These are phyloP conservation scores for Sesamia nonagrioides DNA, from an alignment of 1,140 invertebrate genomes.

Conservation along the genomic window DNA sequence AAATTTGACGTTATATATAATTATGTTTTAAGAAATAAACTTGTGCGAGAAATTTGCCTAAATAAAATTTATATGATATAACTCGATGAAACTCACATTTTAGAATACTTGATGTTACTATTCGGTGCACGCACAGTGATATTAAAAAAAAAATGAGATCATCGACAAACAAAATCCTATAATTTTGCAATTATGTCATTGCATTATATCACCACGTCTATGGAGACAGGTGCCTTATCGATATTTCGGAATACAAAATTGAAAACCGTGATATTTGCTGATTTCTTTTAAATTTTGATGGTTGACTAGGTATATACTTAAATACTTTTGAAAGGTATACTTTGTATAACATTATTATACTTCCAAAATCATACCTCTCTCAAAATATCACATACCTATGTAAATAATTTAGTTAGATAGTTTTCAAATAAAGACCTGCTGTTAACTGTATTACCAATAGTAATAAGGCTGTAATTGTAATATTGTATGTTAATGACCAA, in stretches of 20 bases:
- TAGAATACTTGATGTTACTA: slow-evolving; percentile 18
- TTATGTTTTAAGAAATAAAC: slow-evolving; percentile 75
- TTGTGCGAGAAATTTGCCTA: slow-evolving; percentile 55
- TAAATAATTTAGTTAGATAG: slow-evolving; percentile 76
- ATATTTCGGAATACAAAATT: slow-evolving; percentile 40
- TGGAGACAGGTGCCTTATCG: slow-evolving; percentile 54
- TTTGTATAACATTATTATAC: slow-evolving; percentile 43
- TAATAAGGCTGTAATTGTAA: slow-evolving; percentile 82
- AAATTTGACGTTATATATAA: slow-evolving; percentile 74
- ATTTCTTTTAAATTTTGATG: slow-evolving; percentile 30
- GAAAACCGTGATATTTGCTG: slow-evolving; percentile 34
- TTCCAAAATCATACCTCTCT: slow-evolving; percentile 46
- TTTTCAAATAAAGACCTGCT: slow-evolving; percentile 78
- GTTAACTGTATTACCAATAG: slow-evolving; percentile 83
- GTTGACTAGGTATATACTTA: slow-evolving; percentile 39
- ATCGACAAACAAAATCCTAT: slow-evolving; percentile 19
- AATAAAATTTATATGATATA: slow-evolving; percentile 44
- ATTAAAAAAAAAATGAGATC: slow-evolving; percentile 19
- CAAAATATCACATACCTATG: slow-evolving; percentile 54
- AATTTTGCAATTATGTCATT: slow-evolving; percentile 32
- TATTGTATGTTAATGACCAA: slow-evolving; percentile 88
- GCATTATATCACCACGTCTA: slow-evolving; percentile 46
- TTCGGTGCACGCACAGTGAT: slow-evolving; percentile 23
- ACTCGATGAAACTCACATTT: slow-evolving; percentile 28
- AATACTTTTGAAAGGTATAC: slow-evolving; percentile 44